A percentile compares a stretch with the other conserved stretches of the same genome.
Conservation (phyloP, 2,888 invertebrate genomes). For the Cryptops parisi region DNA sequence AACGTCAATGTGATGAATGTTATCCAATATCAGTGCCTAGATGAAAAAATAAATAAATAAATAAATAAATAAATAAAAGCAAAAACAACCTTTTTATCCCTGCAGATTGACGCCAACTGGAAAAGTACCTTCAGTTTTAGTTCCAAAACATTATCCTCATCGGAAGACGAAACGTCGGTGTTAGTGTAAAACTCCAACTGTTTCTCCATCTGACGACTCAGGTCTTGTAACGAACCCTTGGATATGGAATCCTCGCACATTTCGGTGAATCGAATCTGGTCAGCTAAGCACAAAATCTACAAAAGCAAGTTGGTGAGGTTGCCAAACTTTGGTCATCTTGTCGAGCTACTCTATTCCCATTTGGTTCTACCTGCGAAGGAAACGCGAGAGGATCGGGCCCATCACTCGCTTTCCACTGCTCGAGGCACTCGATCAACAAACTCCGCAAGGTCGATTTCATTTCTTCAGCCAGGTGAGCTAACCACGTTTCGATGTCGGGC, state of each 20-base stretch:
- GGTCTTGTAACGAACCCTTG: constrained; percentile 37
- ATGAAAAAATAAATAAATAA: constrained; percentile 1
- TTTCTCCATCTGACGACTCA: constrained; percentile 32
- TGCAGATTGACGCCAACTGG: too few relatives aligned
- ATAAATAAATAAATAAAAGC: not conserved
- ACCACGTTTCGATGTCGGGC: constrained; percentile 66
- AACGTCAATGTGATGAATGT: constrained; percentile 76
- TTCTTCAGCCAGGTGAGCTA: constrained; percentile 61
- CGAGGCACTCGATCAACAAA: constrained; percentile 45
- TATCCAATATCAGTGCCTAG: constrained; percentile 60
- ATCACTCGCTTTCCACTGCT: constrained; percentile 29
- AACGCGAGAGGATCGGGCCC: constrained; percentile 46
- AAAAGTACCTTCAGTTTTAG: constrained; percentile 65
- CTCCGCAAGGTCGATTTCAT: constrained; percentile 63
- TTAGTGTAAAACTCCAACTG: constrained; percentile 40
- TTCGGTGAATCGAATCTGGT: constrained; percentile 69
- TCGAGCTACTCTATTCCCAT: too few relatives aligned
- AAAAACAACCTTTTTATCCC: too few relatives aligned
- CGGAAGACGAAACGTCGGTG: constrained; percentile 32
- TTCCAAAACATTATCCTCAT: constrained; percentile 44
- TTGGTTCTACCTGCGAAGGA: constrained; percentile 50
- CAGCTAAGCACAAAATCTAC: constrained; percentile 63
- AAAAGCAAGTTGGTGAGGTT: constrained; percentile 8
- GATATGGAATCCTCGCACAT: constrained; percentile 66
- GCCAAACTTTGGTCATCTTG: too few relatives aligned